Evolutionary conservation across 2,888 invertebrate genomes (phyloP).

Genomic region (Euzetes globulus): DNA sequence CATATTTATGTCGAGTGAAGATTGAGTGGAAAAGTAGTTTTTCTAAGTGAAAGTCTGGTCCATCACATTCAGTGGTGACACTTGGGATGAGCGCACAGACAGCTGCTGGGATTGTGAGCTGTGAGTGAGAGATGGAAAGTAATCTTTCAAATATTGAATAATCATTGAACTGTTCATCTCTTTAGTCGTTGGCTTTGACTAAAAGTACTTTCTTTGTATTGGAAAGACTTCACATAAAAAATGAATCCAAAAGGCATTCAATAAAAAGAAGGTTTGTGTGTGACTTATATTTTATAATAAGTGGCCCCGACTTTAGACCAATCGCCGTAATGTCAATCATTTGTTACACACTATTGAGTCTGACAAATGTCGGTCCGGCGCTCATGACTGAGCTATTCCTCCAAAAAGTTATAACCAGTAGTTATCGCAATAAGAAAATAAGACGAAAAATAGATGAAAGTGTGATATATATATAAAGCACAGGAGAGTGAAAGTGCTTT

Average conservation of each 20-base stretch:
- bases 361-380: slow-evolving; percentile 3
- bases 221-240: background rate
- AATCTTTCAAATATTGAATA: slow-evolving; percentile 1
- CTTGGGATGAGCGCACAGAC: slow-evolving; percentile 14
- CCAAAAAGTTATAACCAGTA: background rate
- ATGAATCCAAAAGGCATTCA: background rate
- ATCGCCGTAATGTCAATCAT: slow-evolving; percentile 25
- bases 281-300: slow-evolving; percentile 22
- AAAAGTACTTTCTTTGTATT: background rate
- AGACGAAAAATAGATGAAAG: background rate
- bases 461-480: background rate
- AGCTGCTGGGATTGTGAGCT: background rate
- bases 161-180: background rate
- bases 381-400: background rate
- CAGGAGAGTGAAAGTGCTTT: background rate
- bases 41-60: background rate
- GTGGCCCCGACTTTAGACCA: slow-evolving; percentile 15
- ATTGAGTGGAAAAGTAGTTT: background rate
- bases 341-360: slow-evolving; percentile 29
- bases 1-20: background rate
- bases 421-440: background rate
- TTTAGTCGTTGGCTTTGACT: background rate
- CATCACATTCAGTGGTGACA: slow-evolving; percentile 5
- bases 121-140: background rate
- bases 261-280: background rate